These are phyloP conservation scores for Crocodylus rhombifer DNA, from an alignment of 2,797 vertebrate genomes.

Conservation along the genomic window DNA sequence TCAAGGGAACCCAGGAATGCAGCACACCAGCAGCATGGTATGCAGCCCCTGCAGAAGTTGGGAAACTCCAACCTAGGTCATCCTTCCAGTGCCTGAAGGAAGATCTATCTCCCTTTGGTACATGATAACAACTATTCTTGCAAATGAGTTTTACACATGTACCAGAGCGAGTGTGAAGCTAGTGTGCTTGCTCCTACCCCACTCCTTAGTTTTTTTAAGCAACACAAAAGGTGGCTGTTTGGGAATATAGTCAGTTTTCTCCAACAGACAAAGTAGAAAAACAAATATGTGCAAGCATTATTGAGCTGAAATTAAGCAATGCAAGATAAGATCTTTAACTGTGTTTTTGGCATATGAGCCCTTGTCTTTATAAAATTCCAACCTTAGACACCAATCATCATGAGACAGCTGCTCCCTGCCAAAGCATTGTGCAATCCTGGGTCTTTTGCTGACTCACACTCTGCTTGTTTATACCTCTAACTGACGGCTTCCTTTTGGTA, in stretches of 20 bases:
- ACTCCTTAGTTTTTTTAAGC: neutral
- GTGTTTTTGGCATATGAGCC: neutral
- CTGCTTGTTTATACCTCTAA: neutral
- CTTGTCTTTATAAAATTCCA: neutral
- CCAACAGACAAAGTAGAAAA: neutral
- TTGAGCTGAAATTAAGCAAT: neutral
- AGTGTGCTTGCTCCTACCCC: neutral
- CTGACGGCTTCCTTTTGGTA: neutral
- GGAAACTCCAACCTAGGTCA: too few relatives aligned
- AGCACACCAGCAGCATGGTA: neutral
- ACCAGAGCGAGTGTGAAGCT: neutral
- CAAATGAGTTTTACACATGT: neutral
- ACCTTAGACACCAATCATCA: neutral
- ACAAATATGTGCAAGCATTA: neutral
- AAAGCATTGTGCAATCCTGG: fast-evolving
- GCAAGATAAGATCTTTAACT: neutral
- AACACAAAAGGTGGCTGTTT: neutral
- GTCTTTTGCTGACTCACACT: neutral
- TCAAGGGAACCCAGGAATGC: neutral
- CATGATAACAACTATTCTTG: neutral
- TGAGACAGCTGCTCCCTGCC: neutral
- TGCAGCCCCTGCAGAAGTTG: too few relatives aligned
- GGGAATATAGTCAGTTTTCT: neutral
- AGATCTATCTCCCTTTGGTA: neutral
- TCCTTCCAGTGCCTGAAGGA: neutral